Percentiles rank a stretch among this genome's conserved stretches.
These are phyloP conservation scores for Ptilodon capucinus DNA, from an alignment of 2,888 invertebrate species.

Conservation along the genomic window DNA sequence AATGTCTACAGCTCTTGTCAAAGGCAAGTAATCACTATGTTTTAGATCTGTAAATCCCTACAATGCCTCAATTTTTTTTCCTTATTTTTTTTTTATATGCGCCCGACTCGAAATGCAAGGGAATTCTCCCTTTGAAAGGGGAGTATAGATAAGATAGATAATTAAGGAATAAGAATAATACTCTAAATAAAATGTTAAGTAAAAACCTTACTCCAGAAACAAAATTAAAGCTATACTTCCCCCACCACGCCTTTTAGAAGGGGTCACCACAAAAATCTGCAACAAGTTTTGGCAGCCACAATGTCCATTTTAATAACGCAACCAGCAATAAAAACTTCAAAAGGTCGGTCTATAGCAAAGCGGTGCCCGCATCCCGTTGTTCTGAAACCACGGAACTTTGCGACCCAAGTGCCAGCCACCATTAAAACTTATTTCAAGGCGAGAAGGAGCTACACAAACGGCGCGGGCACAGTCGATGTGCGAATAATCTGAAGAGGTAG, in stretches of 20 bases:
- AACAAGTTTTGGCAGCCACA: slow-evolving; percentile 6
- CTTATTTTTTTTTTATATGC: too few relatives aligned
- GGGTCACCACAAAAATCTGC: slow-evolving; percentile 10
- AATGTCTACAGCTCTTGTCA: too few relatives aligned
- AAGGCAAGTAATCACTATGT: too few relatives aligned
- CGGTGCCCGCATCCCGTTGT: slow-evolving; percentile 46
- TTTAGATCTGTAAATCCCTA: too few relatives aligned
- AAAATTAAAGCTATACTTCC: too few relatives aligned
- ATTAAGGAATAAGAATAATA: too few relatives aligned
- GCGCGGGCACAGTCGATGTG: slow-evolving; percentile 28
- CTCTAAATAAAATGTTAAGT: too few relatives aligned
- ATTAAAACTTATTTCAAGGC: slow-evolving; percentile 57
- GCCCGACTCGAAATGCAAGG: too few relatives aligned
- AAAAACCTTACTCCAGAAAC: too few relatives aligned
- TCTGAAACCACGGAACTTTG: slow-evolving; percentile 42
- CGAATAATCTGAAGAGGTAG: slow-evolving; percentile 35
- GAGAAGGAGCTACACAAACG: slow-evolving; percentile 24
- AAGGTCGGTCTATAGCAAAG: slow-evolving; percentile 9
- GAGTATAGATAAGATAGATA: too few relatives aligned
- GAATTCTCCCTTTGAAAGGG: too few relatives aligned
- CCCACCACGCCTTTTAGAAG: background rate
- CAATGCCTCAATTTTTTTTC: too few relatives aligned
- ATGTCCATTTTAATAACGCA: slow-evolving; percentile 17
- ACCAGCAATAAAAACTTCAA: slow-evolving; percentile 23
- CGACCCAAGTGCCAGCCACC: slow-evolving; percentile 49